phyloP scores from a whole-genome alignment of 1,140 invertebrate species.

The Tetragnatha versicolor region DNA sequence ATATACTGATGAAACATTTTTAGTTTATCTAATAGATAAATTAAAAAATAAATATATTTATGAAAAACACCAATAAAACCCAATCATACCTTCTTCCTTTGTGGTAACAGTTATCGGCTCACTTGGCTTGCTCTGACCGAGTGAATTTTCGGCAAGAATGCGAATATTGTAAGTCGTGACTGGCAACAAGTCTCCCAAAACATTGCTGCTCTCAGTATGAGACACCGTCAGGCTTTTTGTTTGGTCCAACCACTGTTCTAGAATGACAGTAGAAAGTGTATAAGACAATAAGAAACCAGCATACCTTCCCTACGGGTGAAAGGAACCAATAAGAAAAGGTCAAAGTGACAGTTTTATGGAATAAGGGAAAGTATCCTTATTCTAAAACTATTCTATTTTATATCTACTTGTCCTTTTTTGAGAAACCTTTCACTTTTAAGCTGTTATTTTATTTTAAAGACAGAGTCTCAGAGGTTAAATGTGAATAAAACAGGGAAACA shows the following conservation, averaged over 20 bases:
- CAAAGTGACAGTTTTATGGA: no score
- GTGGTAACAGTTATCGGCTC: constrained; percentile 82
- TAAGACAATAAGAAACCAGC: not conserved
- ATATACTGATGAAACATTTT: no score
- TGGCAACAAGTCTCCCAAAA: constrained; percentile 61
- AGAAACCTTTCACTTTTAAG: no score
- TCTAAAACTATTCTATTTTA: no score
- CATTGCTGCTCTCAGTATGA: constrained; percentile 74
- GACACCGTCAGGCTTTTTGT: constrained; percentile 59
- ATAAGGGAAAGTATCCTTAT: no score
- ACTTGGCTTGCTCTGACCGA: constrained; percentile 80
- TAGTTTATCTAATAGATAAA: no score
- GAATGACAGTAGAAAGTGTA: not conserved
- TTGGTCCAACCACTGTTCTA: constrained; percentile 52
- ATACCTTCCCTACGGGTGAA: no score
- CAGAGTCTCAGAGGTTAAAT: no score
- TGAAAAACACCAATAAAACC: not conserved
- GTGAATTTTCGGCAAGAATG: constrained; percentile 64
- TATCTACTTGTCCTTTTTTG: no score
- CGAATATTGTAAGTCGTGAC: constrained; percentile 63
- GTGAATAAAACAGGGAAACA: no score
- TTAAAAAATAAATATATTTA: not conserved
- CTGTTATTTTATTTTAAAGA: no score
- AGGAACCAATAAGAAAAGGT: no score
- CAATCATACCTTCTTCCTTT: constrained; percentile 79